A percentile compares a stretch with the other conserved stretches of the same genome.
These are phyloP conservation scores for Lamprologus lemairii DNA, from an alignment of 2,113 vertebrate species.

Conservation along the genomic window DNA sequence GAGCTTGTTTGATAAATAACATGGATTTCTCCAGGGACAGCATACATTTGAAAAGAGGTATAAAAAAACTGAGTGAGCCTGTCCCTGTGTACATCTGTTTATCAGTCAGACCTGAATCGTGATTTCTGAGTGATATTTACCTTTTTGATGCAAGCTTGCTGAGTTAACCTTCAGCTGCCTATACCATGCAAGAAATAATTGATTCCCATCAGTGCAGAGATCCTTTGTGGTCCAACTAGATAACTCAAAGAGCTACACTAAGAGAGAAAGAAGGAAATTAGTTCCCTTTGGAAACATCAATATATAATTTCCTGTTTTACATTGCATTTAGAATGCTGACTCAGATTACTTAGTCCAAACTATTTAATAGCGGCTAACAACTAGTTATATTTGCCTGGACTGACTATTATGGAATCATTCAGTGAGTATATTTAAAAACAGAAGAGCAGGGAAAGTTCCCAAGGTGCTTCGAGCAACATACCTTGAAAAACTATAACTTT, in stretches of 20 bases:
- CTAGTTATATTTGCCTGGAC: neutral
- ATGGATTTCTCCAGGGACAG: neutral
- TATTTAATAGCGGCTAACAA: neutral
- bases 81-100: neutral
- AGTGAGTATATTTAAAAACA: neutral
- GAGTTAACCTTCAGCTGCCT: neutral
- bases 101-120: neutral
- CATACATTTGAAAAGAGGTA: neutral
- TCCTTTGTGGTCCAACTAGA: neutral
- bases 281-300: neutral
- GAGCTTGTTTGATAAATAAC: neutral
- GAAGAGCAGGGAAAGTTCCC: neutral
- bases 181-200: neutral
- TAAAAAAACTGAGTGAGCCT: neutral
- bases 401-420: neutral
- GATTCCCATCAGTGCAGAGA: conserved; percentile 2
- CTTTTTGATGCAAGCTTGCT: neutral
- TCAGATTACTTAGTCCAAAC: neutral
- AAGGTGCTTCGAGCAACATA: neutral
- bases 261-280: neutral
- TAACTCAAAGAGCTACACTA: neutral
- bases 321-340: neutral
- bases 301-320: neutral
- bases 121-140: neutral
- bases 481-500: neutral